Conservation (phyloP, 1,140 invertebrate species). For the Aphelinus atriplicis region DNA sequence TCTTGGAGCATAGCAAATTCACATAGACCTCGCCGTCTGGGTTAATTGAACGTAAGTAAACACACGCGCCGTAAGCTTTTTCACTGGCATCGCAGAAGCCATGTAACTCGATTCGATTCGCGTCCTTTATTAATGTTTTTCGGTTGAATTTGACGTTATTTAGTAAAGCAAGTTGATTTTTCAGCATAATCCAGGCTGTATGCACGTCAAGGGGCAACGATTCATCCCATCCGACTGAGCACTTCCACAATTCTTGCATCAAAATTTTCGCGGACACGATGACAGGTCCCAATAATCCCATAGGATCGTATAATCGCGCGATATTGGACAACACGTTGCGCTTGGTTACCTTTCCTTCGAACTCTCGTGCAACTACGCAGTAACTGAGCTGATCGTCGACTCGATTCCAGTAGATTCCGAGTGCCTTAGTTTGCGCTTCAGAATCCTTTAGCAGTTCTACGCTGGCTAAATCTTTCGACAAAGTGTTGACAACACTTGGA, state of each 20-base stretch:
- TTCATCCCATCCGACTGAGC: conserved; percentile 4
- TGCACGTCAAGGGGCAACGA: neutral
- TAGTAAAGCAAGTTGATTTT: neutral
- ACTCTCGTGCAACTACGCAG: neutral
- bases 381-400: neutral
- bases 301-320: conserved; percentile 11
- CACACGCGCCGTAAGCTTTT: conserved; percentile 19
- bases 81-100: conserved; percentile 25
- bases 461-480: neutral
- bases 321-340: conserved; percentile 10
- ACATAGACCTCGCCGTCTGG: neutral
- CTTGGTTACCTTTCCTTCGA: too few species aligned
- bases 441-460: neutral
- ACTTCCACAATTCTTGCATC: conserved; percentile 16
- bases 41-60: conserved; percentile 14
- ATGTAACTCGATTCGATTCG: conserved; percentile 16
- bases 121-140: neutral
- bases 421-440: neutral
- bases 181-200: neutral
- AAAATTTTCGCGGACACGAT: conserved; percentile 9
- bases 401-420: conserved; percentile 8
- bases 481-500: neutral
- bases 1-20: conserved; percentile 16
- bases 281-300: conserved; percentile 13
- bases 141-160: neutral